Evolutionary conservation across 2,797 vertebrate species (phyloP), one percentile per base, ranked within the genome.

Genomic region (Dendrocincla tyrannina): DNA sequence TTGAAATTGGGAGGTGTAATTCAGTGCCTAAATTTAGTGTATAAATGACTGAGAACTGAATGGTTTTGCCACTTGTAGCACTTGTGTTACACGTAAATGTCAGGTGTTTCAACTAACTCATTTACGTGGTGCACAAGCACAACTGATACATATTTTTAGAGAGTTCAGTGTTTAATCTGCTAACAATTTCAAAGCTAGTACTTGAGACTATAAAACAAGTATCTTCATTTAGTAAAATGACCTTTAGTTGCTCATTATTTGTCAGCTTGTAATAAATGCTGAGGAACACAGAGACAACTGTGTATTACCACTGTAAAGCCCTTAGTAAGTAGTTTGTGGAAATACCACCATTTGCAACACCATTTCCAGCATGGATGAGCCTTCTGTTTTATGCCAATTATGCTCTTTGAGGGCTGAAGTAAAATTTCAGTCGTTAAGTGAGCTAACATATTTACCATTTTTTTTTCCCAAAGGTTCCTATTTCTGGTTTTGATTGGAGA

Each of bases 91-190:
- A 11, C 52, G 8, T 44, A 47, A 67, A 37, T 69, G 33, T 4
- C 75, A 55, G 50, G 42, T 44, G 56, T 69, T 94, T 62, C 42
- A 58, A 33, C 22, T 49, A 69, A 41, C 30, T 74, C 20, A 5
- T 58, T 76, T 52, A 18, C 0, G 0, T 55, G 60, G 16, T 66
- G 13, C 1, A 2, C 30, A 28, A 47, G 13, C 1, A 2, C 25
- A 32, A 55, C 1, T 3, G 19, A 10, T 67, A 9, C 0, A 2
- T 50, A 24, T 60, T 17, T 23, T 39, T 82, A 30, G 7, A 20
- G 58, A 78, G 41, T 37, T 82, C 24, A 28, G 24, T 72, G 49
- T 35, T 88, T 68, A 32, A 64, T 56, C 33, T 79, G 13, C 39
- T 52, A 75, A 41, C 30, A 17, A 16, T 76, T 90, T 85, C 50